phyloP scores from a whole-genome alignment of 1,140 invertebrate genomes.

The Pachypsylla venusta region DNA sequence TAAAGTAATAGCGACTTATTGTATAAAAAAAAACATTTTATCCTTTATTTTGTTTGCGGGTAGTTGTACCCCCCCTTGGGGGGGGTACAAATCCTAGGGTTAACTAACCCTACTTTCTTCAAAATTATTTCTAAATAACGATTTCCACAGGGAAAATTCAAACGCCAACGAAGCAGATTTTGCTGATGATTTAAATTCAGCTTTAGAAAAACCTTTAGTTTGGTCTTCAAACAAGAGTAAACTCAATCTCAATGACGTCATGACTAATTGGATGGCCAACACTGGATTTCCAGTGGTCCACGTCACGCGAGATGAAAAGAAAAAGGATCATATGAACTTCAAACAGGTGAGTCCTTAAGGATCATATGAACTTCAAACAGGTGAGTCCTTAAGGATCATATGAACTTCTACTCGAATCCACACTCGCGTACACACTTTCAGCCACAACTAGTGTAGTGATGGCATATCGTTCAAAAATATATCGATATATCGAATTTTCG shows the following conservation, averaged over 20 bases:
- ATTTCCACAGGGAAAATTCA: not conserved
- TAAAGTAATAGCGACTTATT: too few species aligned
- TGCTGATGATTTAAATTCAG: not conserved
- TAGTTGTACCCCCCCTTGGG: too few species aligned
- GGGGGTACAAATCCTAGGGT: too few species aligned
- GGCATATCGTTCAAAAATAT: too few species aligned
- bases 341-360: not conserved
- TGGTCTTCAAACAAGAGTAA: not conserved
- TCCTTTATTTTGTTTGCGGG: too few species aligned
- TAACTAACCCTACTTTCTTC: too few species aligned
- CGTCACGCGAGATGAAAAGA: constrained; percentile 3
- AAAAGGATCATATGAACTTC: not conserved
- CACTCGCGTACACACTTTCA: too few species aligned
- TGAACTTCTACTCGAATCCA: too few species aligned
- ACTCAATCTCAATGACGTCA: not conserved
- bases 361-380: not conserved
- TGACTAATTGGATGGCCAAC: not conserved
- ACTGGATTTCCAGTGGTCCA: not conserved
- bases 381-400: not conserved
- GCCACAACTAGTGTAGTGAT: too few species aligned
- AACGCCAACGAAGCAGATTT: not conserved
- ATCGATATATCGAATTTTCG: too few species aligned
- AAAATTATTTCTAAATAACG: too few species aligned
- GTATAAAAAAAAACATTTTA: too few species aligned
- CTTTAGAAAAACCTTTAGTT: not conserved